These are phyloP conservation scores for Prolemur simus DNA, from an alignment of 2,113 vertebrate species.

Conservation along the genomic window DNA sequence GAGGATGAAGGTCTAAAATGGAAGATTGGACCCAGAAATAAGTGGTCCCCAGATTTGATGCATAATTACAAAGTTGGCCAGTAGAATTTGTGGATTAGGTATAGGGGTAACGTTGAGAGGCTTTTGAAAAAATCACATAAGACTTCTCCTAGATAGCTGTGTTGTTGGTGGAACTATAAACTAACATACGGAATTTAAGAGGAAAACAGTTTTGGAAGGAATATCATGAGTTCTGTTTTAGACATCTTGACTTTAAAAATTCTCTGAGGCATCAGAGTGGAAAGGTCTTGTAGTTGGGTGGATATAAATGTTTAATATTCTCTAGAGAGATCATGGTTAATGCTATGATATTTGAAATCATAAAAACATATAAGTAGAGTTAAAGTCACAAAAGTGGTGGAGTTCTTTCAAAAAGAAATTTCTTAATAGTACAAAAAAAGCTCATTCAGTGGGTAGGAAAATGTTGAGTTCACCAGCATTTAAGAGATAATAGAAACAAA, in stretches of 20 bases:
- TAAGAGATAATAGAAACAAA: not conserved
- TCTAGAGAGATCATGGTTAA: not conserved
- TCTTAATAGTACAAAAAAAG: not conserved
- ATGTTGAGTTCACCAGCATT: not conserved
- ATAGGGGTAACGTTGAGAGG: not conserved
- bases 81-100: not conserved
- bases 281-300: not conserved
- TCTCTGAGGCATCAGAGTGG: not conserved
- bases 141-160: not conserved
- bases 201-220: not conserved
- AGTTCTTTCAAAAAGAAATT: not conserved
- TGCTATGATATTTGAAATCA: not conserved
- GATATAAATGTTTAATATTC: not conserved
- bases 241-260: not conserved
- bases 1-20: not conserved
- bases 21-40: not conserved
- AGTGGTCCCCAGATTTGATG: not conserved
- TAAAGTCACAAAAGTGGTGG: not conserved
- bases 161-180: not conserved
- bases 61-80: not conserved
- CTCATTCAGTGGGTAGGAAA: not conserved
- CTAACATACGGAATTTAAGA: not conserved
- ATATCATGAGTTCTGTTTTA: not conserved
- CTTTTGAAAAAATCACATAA: not conserved
- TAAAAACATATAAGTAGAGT: not conserved